phyloP scores from a whole-genome alignment of 2,113 vertebrate species.

The Chroicocephalus ridibundus region DNA sequence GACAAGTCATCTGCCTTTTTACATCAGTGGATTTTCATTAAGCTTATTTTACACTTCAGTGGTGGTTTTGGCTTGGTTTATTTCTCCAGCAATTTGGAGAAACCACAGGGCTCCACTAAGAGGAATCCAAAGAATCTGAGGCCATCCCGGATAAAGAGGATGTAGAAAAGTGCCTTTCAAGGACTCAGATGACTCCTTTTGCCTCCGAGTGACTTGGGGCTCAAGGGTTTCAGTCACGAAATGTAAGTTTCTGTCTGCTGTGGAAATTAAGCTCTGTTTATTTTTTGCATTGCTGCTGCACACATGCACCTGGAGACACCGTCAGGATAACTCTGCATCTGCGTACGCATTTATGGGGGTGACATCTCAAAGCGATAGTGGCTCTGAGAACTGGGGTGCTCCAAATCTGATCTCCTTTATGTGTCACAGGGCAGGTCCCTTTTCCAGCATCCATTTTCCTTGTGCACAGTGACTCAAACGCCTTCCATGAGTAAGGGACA shows the following conservation, averaged over 20 bases:
- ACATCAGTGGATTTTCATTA: neutral
- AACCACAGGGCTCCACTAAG: neutral
- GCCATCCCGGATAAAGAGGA: neutral
- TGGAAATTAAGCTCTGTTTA: neutral
- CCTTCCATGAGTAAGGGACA: neutral
- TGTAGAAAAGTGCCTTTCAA: neutral
- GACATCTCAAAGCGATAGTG: neutral
- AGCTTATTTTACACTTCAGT: neutral
- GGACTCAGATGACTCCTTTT: neutral
- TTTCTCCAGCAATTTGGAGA: constrained; percentile 7
- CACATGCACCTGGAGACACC: neutral
- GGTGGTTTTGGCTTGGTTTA: neutral
- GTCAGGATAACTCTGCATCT: neutral
- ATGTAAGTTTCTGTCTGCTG: neutral
- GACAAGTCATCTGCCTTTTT: neutral
- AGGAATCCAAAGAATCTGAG: constrained; percentile 17
- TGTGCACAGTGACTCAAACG: neutral
- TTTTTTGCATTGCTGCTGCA: neutral
- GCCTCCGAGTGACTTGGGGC: neutral
- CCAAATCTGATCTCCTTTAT: neutral
- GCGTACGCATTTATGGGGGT: no score
- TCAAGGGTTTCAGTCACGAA: neutral
- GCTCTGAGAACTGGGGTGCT: neutral
- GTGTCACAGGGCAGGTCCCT: neutral
- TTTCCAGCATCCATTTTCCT: neutral